Evolutionary conservation across 2,797 vertebrate genomes (phyloP), one percentile per base, ranked within the genome.

Genomic region (Galagoides demidoff): DNA sequence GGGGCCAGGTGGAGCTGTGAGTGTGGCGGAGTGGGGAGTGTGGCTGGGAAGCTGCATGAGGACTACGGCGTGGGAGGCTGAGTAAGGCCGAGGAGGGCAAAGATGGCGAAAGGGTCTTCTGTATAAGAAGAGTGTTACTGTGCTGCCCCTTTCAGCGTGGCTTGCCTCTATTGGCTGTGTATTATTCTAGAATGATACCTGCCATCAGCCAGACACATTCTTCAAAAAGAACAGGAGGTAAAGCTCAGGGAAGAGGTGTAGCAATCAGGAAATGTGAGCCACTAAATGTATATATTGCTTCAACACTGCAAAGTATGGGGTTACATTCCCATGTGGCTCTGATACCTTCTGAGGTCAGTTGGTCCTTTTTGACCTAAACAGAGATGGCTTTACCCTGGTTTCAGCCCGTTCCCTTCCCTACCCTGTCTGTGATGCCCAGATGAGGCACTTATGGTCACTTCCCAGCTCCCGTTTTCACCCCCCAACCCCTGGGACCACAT

Each of bases 51-150:
- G 49, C 20, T 61, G 31, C 4, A 7, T 13, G 39, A 77, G 85
- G 71, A 57, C 19, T 64, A 22, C 22, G 17, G 7, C 19, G 17
- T 63, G 29, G 27, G 19, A 66, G 19, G 23, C 29, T 66, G 52
- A 85, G 84, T n/a, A 27, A 43, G 61, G 19, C 3, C 0, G 3
- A 37, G 12, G 31, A 31, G 2, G 29, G 34, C 29, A 49, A 57
- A 43, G 34, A 37, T 3, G 57, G 76, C 27, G 1, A 39, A 73
- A 25, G 19, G 31, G 1, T 43, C 57, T 70, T 55, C 34, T 70
- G 23, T 34, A 31, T 2, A 73, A 49, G 39, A 12, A 2, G 27
- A 61, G 12, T 4, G 57, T 23, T 37, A n/a, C 9, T 3, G 0
- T 0, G 74, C 22, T 3, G 13, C 39, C 59, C 45, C 52, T 23